These are phyloP conservation scores for Harpalus rufipes DNA, from an alignment of 2,888 invertebrate species.

Conservation along the genomic window DNA sequence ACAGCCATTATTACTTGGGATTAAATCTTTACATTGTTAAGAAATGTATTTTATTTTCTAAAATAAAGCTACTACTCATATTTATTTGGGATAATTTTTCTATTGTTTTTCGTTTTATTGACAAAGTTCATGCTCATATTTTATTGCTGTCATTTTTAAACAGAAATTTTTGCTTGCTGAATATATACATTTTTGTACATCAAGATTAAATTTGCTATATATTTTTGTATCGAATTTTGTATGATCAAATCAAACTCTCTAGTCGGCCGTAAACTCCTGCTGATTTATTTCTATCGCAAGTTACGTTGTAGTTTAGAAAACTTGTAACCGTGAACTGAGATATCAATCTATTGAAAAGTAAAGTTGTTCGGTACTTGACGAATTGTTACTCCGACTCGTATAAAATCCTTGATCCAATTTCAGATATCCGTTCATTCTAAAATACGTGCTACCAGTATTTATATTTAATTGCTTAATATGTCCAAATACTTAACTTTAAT, in stretches of 20 bases:
- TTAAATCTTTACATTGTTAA: no score
- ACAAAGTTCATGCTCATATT: no score
- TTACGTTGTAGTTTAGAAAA: slow-evolving; percentile 6
- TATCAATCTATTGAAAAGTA: slow-evolving; percentile 6
- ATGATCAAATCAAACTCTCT: not conserved
- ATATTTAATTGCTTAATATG: slow-evolving; percentile 10
- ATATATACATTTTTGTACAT: no score
- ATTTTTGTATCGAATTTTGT: not conserved
- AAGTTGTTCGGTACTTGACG: slow-evolving; percentile 1
- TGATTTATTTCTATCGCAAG: not conserved
- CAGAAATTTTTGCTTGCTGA: no score
- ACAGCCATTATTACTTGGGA: no score
- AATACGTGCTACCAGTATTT: not conserved
- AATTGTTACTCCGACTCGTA: not conserved
- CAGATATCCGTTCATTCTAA: slow-evolving; percentile 1
- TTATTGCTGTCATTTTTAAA: no score
- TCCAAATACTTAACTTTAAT: not conserved
- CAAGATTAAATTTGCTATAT: no score
- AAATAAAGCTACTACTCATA: no score
- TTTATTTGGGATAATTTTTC: no score
- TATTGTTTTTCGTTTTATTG: no score
- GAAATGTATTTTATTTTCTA: no score
- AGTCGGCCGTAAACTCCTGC: not conserved
- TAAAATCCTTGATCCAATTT: slow-evolving; percentile 18
- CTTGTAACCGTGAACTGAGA: not conserved